A percentile compares a stretch with the other conserved stretches of the same genome.
Evolutionary conservation across 2,797 vertebrate species (phyloP).

Genomic region (Lophius americanus): DNA sequence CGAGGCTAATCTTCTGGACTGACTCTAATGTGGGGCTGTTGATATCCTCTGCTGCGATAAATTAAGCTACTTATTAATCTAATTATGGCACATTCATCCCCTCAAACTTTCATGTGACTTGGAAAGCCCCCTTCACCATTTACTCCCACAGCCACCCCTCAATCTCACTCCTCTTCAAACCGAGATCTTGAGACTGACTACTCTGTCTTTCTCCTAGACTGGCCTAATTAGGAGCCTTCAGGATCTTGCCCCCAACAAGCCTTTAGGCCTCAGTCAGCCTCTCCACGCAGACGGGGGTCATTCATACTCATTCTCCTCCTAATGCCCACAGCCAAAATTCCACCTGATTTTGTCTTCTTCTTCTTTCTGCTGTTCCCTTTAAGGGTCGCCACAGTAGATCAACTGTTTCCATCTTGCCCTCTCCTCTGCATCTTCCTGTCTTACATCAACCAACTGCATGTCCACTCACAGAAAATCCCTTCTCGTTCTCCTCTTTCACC

Average conservation of each 20-base stretch:
- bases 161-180: constrained; percentile 59
- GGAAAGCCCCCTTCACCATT: constrained; percentile 92
- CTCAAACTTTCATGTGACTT: constrained; percentile 99
- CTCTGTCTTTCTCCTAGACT: constrained; percentile 80
- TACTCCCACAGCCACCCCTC: constrained; percentile 83
- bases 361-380: neutral
- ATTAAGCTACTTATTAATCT: constrained; percentile 99
- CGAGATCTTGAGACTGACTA: constrained; percentile 72
- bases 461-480: too few species aligned
- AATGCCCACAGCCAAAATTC: constrained; percentile 27
- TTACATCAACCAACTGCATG: too few species aligned
- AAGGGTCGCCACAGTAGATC: too few species aligned
- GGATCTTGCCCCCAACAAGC: constrained; percentile 89
- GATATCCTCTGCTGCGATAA: constrained; percentile 98
- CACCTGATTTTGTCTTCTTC: constrained; percentile 48
- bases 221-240: constrained; percentile 95
- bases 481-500: too few species aligned
- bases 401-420: too few species aligned
- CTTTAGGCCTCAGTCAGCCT: constrained; percentile 85
- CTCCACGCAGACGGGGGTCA: constrained; percentile 58
- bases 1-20: constrained; percentile 93
- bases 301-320: constrained; percentile 41
- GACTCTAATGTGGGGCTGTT: constrained; percentile 95
- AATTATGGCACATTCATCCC: constrained; percentile 98
- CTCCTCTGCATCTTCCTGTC: too few species aligned